Conservation (phyloP, 2,888 invertebrate species). For the Dryadula phaetusa region DNA sequence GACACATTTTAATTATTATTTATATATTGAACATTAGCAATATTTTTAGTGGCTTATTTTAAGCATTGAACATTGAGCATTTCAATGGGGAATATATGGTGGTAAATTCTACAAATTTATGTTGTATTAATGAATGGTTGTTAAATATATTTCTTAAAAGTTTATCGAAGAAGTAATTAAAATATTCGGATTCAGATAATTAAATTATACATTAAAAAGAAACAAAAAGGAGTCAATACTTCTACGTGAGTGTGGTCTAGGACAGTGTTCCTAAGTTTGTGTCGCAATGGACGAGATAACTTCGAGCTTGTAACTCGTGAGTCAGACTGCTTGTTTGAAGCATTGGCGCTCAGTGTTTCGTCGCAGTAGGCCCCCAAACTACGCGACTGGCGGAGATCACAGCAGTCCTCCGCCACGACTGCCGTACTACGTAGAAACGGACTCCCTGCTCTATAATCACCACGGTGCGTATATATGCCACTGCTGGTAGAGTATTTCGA, state of each 20-base stretch:
- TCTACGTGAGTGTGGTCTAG: neutral
- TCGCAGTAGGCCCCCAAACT: constrained; percentile 29
- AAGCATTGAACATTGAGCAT: too few species aligned
- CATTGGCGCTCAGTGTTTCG: neutral
- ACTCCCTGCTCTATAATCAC: constrained; percentile 51
- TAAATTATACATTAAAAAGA: too few species aligned
- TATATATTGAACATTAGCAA: too few species aligned
- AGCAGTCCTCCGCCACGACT: constrained; percentile 60
- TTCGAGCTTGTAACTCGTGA: constrained; percentile 13
- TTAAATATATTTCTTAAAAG: too few species aligned
- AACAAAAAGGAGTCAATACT: constrained; percentile 2
- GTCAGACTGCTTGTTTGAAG: neutral
- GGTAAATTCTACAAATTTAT: too few species aligned
- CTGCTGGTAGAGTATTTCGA: constrained; percentile 38
- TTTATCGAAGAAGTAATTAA: too few species aligned
- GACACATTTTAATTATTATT: too few species aligned
- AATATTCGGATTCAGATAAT: too few species aligned
- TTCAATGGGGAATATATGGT: too few species aligned
- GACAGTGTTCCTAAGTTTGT: neutral
- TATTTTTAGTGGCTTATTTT: too few species aligned
- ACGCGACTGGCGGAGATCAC: constrained; percentile 45
- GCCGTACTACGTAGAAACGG: constrained; percentile 68
- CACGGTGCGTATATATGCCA: neutral
- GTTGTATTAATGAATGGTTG: too few species aligned
- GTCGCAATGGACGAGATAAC: constrained; percentile 3